Base-by-base conservation (phyloP, 2,113 vertebrate species). In the Lethenteron camtschaticum region DNA sequence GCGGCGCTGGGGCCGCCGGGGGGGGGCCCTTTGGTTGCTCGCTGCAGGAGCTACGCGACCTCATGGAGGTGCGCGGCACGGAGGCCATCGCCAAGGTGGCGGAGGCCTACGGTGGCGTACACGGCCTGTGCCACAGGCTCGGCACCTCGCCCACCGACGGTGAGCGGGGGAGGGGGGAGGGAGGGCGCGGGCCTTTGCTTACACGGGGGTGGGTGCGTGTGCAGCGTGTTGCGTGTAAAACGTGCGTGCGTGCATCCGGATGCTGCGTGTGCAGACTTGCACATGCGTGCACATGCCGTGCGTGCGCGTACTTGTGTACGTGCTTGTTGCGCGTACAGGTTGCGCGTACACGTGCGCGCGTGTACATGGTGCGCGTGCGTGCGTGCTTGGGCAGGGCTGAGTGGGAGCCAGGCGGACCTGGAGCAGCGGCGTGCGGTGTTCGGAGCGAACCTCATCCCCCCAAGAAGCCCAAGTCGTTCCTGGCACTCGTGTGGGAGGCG, bases 361-460 rank as follows among this genome's bases (percentile, higher is more conserved):
- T 41, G 5, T 41, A 41, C 41, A 41, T 41, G 41, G 41, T 41
- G 41, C 41, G 41, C 41, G 41, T 41, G 41, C 41, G 41, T 41
- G 63, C n/a, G n/a, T 66, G n/a, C n/a, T 2, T 66, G 63, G 63
- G 24, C 79, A 97, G 90, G 91, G 72, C 79, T 96, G 2, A 89
- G 89, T 0, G 94, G 89, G 18, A 92, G 89, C 79, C 90, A 87
- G 0, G 73, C 82, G 0, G 94, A 97, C 75, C 78, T 99, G 74
- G 94, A 96, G 73, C 95, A 87, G 76, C 81, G 92, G 68, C 84
- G 85, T 12, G 72, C 78, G 8, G 71, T 81, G 24, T 91, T 81
- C 1, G 88, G 88, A 71, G 80, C 83, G 77, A 91, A 91, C 76
- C 84, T 89, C 72, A 88, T 91, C 70, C 87, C 88, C 88, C 88